These are phyloP conservation scores for Stenotaenia linearis DNA, from an alignment of 2,888 invertebrate species.

Conservation along the genomic window DNA sequence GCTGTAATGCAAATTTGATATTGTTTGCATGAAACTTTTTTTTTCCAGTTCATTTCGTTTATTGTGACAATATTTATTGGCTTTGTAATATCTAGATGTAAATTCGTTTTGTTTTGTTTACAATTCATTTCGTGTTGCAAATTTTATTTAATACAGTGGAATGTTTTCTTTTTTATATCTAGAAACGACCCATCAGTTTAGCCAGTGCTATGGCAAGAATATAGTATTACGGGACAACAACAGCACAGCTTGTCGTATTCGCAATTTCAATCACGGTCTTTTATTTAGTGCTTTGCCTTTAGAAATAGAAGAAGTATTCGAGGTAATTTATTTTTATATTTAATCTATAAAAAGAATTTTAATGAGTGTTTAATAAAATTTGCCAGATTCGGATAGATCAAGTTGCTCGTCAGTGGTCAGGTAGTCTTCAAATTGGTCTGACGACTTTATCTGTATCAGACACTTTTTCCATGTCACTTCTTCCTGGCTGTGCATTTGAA, in stretches of 20 bases:
- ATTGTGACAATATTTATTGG: background rate
- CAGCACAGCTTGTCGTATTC: conserved; percentile 58
- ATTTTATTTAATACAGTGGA: background rate
- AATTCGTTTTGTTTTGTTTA: background rate
- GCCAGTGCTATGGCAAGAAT: conserved; percentile 59
- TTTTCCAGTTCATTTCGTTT: background rate
- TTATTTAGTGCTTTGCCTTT: conserved; percentile 68
- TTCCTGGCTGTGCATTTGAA: conserved; percentile 43
- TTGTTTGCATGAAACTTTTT: background rate
- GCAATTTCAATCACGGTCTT: conserved; percentile 57
- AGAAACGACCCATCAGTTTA: conserved; percentile 47
- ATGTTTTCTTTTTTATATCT: background rate
- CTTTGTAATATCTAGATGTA: background rate
- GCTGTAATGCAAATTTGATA: background rate
- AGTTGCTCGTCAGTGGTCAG: conserved; percentile 60
- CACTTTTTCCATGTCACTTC: conserved; percentile 57
- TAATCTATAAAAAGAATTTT: background rate
- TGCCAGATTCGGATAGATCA: conserved; percentile 56
- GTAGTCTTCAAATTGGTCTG: conserved; percentile 72
- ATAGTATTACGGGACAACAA: conserved; percentile 62
- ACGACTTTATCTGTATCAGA: conserved; percentile 56
- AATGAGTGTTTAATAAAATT: background rate
- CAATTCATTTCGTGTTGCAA: background rate
- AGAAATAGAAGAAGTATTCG: conserved; percentile 69
- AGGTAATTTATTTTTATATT: conserved; percentile 52